A percentile compares a stretch with the other conserved stretches of the same genome.
phyloP scores from a whole-genome alignment of 2,888 invertebrate species.

The Chymomyza fuscimana region DNA sequence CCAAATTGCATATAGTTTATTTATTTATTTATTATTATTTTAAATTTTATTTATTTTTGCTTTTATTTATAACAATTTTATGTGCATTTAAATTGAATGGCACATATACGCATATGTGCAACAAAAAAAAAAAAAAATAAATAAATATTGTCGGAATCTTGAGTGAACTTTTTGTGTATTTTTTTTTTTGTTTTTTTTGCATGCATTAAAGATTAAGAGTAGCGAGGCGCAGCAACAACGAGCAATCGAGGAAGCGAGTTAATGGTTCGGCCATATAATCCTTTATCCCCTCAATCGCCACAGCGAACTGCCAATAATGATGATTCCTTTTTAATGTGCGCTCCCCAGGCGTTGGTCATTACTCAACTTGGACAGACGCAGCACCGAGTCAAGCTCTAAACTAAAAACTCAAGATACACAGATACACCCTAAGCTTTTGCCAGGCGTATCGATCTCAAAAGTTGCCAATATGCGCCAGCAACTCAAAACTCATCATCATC shows the following conservation, averaged over 20 bases:
- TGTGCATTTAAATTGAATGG: background rate
- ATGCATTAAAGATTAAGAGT: background rate
- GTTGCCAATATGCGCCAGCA: conserved; percentile 60
- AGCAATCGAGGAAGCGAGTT: conserved; percentile 38
- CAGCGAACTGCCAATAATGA: conserved; percentile 71
- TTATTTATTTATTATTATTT: background rate
- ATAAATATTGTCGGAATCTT: background rate
- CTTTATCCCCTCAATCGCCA: conserved; percentile 49
- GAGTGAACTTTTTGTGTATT: background rate
- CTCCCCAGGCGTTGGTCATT: conserved; percentile 68
- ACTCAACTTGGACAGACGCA: conserved; percentile 43
- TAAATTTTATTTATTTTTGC: conserved; percentile 6
- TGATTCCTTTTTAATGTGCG: conserved; percentile 77
- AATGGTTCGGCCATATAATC: conserved; percentile 47
- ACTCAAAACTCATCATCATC: conserved; percentile 69
- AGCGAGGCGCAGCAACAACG: background rate
- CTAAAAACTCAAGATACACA: background rate
- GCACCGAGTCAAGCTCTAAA: background rate
- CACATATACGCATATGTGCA: too few species aligned
- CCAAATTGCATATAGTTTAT: background rate
- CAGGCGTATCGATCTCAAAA: conserved; percentile 70
- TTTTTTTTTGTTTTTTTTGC: background rate
- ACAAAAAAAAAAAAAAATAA: too few species aligned
- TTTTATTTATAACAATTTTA: conserved; percentile 1
- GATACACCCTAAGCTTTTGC: conserved; percentile 35